Percentiles rank a stretch among this genome's conserved stretches.
phyloP scores from a whole-genome alignment of 2,888 invertebrate genomes.

The Pyrochroa serraticornis region DNA sequence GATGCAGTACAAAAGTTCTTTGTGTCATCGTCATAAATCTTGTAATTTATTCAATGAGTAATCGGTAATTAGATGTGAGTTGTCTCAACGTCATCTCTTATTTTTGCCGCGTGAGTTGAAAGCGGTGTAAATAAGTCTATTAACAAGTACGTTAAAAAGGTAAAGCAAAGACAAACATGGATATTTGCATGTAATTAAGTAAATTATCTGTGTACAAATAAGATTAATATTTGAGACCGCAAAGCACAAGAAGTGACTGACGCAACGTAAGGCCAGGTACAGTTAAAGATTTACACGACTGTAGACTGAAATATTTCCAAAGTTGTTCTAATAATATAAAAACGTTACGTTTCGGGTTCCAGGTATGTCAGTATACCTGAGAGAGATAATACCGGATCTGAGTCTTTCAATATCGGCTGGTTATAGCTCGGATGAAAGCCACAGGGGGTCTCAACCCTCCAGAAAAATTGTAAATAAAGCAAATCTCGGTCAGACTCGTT shows the following conservation, averaged over 20 bases:
- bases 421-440: conserved; percentile 28
- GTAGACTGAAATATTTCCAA: conserved; percentile 32
- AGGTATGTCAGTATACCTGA: conserved; percentile 38
- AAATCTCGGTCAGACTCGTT: conserved; percentile 25
- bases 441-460: conserved; percentile 25
- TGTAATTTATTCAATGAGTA: neutral
- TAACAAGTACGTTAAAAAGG: conserved; percentile 3
- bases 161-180: neutral
- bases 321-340: conserved; percentile 37
- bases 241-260: neutral
- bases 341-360: conserved; percentile 30
- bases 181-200: conserved; percentile 10
- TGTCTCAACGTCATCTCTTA: neutral
- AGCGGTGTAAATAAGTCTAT: conserved; percentile 5
- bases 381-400: conserved; percentile 38
- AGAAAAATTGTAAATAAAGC: conserved; percentile 29
- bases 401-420: conserved; percentile 36
- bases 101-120: neutral
- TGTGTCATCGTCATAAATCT: too few species aligned
- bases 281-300: conserved; percentile 20
- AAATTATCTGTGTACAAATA: conserved; percentile 3
- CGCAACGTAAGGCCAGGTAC: conserved; percentile 17
- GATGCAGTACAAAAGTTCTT: too few species aligned
- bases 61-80: conserved; percentile 1
- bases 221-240: neutral